These are phyloP conservation scores for Apodemus agrarius DNA, from an alignment of 2,797 vertebrate species.

Conservation along the genomic window DNA sequence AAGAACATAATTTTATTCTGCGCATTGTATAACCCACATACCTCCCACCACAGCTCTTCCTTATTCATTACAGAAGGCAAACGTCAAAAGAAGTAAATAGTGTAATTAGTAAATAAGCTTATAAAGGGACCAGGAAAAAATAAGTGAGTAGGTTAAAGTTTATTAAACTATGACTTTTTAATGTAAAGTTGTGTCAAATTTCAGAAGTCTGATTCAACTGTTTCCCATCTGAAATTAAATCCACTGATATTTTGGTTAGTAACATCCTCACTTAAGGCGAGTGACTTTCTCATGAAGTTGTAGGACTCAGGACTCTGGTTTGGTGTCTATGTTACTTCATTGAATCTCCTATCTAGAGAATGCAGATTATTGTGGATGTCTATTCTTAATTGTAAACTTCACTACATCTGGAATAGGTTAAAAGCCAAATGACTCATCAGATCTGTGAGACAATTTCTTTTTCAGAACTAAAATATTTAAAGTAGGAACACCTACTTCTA, in stretches of 20 bases:
- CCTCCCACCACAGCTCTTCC: background rate
- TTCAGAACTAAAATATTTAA: background rate
- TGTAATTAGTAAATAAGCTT: background rate
- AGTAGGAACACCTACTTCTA: background rate
- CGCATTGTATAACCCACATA: background rate
- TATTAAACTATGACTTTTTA: background rate
- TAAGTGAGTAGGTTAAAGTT: background rate
- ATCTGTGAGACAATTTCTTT: background rate
- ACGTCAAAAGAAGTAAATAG: background rate
- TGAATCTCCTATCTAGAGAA: background rate
- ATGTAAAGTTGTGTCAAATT: background rate
- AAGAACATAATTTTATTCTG: background rate
- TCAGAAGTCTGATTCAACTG: background rate
- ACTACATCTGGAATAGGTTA: background rate
- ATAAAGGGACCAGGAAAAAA: background rate
- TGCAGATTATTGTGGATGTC: background rate
- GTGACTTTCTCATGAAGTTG: background rate
- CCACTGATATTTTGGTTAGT: background rate
- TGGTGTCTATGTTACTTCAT: background rate
- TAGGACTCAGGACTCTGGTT: accelerated
- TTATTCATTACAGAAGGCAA: background rate
- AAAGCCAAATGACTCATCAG: background rate
- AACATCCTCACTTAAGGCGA: background rate
- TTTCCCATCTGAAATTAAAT: background rate
- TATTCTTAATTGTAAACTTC: background rate